phyloP scores from a whole-genome alignment of 2,797 vertebrate species.

The Cyprinodon diabolis region DNA sequence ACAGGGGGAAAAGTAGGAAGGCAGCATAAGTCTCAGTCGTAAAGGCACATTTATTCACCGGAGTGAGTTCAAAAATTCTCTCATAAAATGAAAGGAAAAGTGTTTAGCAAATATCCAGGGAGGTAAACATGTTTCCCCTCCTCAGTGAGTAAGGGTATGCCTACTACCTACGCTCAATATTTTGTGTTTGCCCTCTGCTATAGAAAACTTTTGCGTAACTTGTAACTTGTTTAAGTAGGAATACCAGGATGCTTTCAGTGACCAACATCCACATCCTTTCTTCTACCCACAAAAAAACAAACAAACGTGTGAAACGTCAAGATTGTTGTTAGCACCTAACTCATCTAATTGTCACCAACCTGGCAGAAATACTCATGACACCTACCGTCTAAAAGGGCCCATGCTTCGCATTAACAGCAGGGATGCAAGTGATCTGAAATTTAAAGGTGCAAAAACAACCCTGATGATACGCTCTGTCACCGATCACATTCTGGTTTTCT shows the following conservation, averaged over 20 bases:
- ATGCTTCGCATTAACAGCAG: neutral
- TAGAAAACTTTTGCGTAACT: conserved; percentile 8
- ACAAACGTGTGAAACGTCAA: conserved; percentile 8
- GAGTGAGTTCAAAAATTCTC: conserved; percentile 51
- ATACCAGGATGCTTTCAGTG: neutral
- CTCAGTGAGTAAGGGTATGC: conserved; percentile 8
- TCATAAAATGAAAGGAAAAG: conserved; percentile 25
- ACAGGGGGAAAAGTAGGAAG: conserved; percentile 4
- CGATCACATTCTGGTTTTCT: conserved; percentile 16
- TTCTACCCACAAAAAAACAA: conserved; percentile 15
- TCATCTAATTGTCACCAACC: conserved; percentile 4
- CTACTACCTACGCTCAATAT: conserved; percentile 11
- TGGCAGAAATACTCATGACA: conserved; percentile 21
- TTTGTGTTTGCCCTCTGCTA: conserved; percentile 23
- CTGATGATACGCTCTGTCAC: conserved; percentile 11
- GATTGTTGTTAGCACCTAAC: conserved; percentile 4
- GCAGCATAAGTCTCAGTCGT: conserved; percentile 13
- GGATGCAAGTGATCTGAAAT: neutral
- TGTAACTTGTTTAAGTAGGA: neutral
- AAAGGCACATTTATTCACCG: conserved; percentile 44
- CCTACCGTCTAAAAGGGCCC: conserved; percentile 30
- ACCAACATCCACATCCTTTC: neutral
- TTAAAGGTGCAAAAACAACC: neutral
- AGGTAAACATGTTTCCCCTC: conserved; percentile 34
- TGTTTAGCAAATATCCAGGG: conserved; percentile 21